Percentiles rank a stretch among this genome's conserved stretches.
phyloP scores from a whole-genome alignment of 2,113 vertebrate species.

The Aleadryas rufinucha region DNA sequence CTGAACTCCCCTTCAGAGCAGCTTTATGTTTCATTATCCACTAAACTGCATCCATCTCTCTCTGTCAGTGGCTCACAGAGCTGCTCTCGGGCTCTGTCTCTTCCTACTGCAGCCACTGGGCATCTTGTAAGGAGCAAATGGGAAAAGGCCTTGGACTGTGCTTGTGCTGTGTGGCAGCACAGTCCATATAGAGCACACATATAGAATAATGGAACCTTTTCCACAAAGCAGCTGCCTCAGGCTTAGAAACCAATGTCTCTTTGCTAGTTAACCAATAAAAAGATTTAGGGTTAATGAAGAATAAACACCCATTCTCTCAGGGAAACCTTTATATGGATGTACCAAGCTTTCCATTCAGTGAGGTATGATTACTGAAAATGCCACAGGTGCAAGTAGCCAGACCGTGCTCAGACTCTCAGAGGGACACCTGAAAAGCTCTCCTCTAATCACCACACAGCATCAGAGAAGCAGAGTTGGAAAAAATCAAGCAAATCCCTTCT shows the following conservation, averaged over 20 bases:
- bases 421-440: not conserved
- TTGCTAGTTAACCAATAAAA: not conserved
- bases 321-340: not conserved
- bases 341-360: not conserved
- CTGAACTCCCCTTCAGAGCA: not conserved
- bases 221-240: not conserved
- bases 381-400: not conserved
- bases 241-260: not conserved
- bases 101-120: not conserved
- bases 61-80: not conserved
- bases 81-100: not conserved
- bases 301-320: not conserved
- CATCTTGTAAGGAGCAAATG: not conserved
- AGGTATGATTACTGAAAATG: not conserved
- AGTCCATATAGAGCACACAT: not conserved
- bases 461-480: not conserved
- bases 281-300: not conserved
- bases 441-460: not conserved
- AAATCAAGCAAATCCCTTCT: not conserved
- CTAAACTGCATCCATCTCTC: not conserved
- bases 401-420: not conserved
- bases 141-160: not conserved
- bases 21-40: not conserved
- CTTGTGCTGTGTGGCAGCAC: not conserved
- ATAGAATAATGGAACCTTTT: not conserved